phyloP scores from a whole-genome alignment of 2,888 invertebrate genomes.

The Deilephila porcellus region DNA sequence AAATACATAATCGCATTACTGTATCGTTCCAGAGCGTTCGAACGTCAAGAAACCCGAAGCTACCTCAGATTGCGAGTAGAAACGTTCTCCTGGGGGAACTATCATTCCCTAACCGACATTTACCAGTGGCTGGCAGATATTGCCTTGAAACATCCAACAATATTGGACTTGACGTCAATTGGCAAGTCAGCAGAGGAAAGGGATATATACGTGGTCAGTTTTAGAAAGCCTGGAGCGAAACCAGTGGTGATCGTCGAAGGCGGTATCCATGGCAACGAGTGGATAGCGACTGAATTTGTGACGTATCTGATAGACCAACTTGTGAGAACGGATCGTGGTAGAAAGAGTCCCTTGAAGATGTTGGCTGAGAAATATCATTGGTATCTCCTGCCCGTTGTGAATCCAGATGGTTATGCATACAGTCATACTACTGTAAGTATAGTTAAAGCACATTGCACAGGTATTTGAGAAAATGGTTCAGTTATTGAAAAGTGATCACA shows the following conservation, averaged over 20 bases:
- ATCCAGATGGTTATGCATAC: constrained; percentile 85
- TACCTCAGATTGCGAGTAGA: constrained; percentile 51
- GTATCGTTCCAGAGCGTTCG: constrained; percentile 61
- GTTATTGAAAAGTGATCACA: too few species aligned
- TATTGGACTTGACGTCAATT: constrained; percentile 61
- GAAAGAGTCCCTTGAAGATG: constrained; percentile 56
- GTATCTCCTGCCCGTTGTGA: constrained; percentile 88
- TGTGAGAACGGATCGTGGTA: constrained; percentile 61
- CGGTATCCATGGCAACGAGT: constrained; percentile 90
- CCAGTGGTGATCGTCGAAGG: constrained; percentile 84
- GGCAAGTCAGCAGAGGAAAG: constrained; percentile 77
- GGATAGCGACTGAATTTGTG: constrained; percentile 86
- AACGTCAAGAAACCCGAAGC: constrained; percentile 50
- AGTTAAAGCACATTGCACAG: too few species aligned
- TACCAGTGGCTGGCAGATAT: constrained; percentile 84
- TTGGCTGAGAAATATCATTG: constrained; percentile 84
- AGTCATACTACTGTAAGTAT: constrained; percentile 46
- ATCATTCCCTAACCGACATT: constrained; percentile 85
- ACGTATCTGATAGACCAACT: constrained; percentile 85
- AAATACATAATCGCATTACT: neutral
- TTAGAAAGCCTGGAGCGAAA: constrained; percentile 51
- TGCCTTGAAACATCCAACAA: constrained; percentile 64
- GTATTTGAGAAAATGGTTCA: too few species aligned
- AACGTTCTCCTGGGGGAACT: constrained; percentile 78
- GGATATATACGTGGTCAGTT: constrained; percentile 62